Conservation (phyloP, 2,113 vertebrate species). For the Paratilapia polleni region DNA sequence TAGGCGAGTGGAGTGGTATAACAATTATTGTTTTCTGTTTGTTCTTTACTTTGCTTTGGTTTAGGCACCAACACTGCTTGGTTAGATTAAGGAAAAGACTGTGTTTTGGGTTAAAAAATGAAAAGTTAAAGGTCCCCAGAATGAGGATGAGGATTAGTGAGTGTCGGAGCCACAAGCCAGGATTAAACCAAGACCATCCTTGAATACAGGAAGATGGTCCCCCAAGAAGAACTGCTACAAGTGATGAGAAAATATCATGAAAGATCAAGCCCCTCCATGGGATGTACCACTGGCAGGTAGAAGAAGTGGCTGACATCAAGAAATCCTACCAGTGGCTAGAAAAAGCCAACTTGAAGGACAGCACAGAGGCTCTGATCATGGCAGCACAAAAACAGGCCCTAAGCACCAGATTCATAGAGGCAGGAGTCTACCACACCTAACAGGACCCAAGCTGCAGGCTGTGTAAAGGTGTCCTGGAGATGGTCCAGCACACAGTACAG, state of each 20-base stretch:
- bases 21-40: no score
- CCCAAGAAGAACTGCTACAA: accelerated
- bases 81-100: no score
- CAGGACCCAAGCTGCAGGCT: no score
- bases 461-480: no score
- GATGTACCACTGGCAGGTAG: neutral
- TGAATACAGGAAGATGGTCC: neutral
- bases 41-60: no score
- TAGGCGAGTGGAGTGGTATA: no score
- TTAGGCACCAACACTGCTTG: no score
- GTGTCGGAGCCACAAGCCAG: accelerated
- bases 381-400: neutral
- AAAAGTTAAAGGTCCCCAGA: accelerated
- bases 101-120: neutral
- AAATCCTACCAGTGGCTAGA: neutral
- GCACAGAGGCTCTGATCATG: neutral
- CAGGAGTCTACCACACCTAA: neutral
- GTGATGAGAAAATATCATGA: neutral
- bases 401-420: neutral
- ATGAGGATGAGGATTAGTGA: neutral
- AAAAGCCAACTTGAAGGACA: neutral
- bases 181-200: neutral
- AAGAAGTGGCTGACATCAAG: neutral
- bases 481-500: no score
- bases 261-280: neutral